These are phyloP conservation scores for Alauda arvensis DNA, from an alignment of 2,797 vertebrate species.

Conservation along the genomic window DNA sequence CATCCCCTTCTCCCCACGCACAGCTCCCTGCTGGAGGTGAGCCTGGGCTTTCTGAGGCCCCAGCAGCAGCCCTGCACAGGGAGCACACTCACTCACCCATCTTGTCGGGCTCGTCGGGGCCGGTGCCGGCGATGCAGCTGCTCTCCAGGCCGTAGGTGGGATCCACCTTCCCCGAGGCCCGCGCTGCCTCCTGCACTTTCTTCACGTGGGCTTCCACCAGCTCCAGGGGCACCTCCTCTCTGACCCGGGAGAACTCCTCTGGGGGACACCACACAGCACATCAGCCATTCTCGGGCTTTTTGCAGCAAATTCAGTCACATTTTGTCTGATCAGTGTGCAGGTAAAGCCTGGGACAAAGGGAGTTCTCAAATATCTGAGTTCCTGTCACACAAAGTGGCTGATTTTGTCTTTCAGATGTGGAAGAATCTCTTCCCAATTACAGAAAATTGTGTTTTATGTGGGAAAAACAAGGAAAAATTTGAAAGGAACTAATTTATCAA, in stretches of 20 bases:
- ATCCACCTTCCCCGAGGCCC: constrained; percentile 91
- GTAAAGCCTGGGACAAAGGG: background rate
- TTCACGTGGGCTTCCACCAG: constrained; percentile 96
- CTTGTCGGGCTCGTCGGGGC: constrained; percentile 91
- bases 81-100: constrained; percentile 67
- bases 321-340: fast-evolving
- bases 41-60: fast-evolving
- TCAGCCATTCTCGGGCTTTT: fast-evolving
- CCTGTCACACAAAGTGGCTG: fast-evolving
- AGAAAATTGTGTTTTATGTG: background rate
- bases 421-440: background rate
- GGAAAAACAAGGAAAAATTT: background rate
- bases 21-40: fast-evolving
- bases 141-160: constrained; percentile 90
- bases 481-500: background rate
- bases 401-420: background rate
- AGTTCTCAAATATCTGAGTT: fast-evolving
- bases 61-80: background rate
- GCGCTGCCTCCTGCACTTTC: constrained; percentile 93
- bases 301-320: fast-evolving
- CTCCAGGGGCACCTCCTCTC: constrained; percentile 93
- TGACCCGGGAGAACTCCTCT: constrained; percentile 97
- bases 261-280: background rate
- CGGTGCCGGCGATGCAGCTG: constrained; percentile 94
- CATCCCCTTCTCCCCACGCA: background rate